These are phyloP conservation scores for Cynodonichthys magdalenae DNA, from an alignment of 2,797 vertebrate species.

Conservation along the genomic window DNA sequence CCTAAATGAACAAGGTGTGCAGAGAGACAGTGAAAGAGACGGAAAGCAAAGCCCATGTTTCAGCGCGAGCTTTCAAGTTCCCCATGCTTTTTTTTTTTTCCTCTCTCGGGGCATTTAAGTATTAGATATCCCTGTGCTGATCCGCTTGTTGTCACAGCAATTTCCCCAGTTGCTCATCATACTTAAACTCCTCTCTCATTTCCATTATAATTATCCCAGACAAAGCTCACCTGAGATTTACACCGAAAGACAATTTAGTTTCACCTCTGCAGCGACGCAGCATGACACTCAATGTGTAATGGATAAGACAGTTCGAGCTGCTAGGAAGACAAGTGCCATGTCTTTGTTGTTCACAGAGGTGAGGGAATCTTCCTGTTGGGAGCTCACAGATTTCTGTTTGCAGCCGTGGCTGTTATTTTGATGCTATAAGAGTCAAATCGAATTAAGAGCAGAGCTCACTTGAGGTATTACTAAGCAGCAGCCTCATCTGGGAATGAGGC, in stretches of 20 bases:
- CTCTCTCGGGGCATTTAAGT: slow-evolving; percentile 75
- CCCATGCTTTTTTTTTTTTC: slow-evolving; percentile 67
- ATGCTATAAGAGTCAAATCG: slow-evolving; percentile 52
- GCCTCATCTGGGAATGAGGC: slow-evolving; percentile 42
- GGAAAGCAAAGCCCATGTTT: slow-evolving; percentile 64
- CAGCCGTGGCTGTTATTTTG: slow-evolving; percentile 32
- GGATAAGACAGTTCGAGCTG: slow-evolving; percentile 38
- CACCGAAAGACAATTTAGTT: slow-evolving; percentile 62
- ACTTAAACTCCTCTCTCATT: slow-evolving; percentile 77
- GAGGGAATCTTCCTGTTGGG: slow-evolving; percentile 38
- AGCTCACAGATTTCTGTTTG: slow-evolving; percentile 35
- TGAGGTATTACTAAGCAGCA: slow-evolving; percentile 56
- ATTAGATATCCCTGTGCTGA: slow-evolving; percentile 74
- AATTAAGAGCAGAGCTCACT: slow-evolving; percentile 58
- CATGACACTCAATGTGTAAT: slow-evolving; percentile 48
- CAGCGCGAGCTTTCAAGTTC: slow-evolving; percentile 72
- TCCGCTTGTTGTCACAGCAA: slow-evolving; percentile 80
- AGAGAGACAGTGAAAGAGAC: slow-evolving; percentile 37
- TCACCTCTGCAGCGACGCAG: slow-evolving; percentile 54
- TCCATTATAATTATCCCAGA: slow-evolving; percentile 74
- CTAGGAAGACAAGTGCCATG: slow-evolving; percentile 21
- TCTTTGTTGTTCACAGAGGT: slow-evolving; percentile 28
- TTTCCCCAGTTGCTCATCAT: slow-evolving; percentile 81
- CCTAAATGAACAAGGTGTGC: slow-evolving; percentile 49
- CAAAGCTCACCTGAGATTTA: slow-evolving; percentile 77